Evolutionary conservation across 2,797 vertebrate genomes (phyloP), one percentile per base, ranked within the genome.

Genomic region (Gymnothorax reevesii): DNA sequence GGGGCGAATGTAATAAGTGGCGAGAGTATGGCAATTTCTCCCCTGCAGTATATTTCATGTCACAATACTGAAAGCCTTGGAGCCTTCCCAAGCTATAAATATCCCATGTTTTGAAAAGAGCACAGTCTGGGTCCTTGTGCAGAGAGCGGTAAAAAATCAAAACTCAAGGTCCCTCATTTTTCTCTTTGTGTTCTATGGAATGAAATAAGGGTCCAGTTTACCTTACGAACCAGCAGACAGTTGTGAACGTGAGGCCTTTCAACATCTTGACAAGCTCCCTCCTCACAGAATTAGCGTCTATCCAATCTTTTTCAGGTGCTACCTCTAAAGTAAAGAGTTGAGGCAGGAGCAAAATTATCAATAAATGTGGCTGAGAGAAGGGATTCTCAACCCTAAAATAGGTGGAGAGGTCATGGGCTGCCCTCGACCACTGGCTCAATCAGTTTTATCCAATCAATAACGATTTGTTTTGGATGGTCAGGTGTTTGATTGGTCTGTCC

Each of bases 11-110:
- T 75, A 27, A 42, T 75, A 42, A 75, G 71, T 75, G 33, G 71
- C 15, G 71, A 75, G 71, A 42, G 10, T 13, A 25, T 8, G 66
- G n/a, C 71, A 42, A 42, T 33, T 9, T 42, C 3, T 15, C 27
- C 71, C 71, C 9, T 42, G n/a, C 62, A 64, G 62, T 64, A 79
- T 79, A 79, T 79, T 9, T 52, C 75, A 52, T 79, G 42, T 79
- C 75, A 52, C 49, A 52, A 22, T n/a, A 54, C 22, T 79, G 42
- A 79, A 20, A 79, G 75, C 42, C 49, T 54, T 79, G 75, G 42
- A 79, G 49, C 6, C 17, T 52, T 54, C 75, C 75, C 75, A 79
- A 7, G 75, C 75, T 79, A 52, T 52, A 79, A 79, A 79, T 79
- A 79, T 54, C 75, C 15, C 17, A 20, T 1, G 75, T 49, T 52